Conservation (phyloP, 2,113 vertebrate genomes). For the Gobiocypris rarus region DNA sequence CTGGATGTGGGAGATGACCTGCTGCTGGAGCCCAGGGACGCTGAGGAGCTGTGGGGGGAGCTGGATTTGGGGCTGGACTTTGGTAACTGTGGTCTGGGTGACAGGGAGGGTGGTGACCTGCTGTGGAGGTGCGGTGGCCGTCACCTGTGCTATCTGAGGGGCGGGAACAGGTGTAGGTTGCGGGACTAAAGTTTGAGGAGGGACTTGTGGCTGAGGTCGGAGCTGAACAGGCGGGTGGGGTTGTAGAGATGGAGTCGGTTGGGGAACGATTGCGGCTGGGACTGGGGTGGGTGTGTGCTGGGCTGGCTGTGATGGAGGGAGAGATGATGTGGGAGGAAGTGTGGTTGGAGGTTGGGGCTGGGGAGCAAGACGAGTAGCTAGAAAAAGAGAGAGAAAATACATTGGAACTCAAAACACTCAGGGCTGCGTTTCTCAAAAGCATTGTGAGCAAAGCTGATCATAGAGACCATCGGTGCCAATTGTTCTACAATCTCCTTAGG, state of each 20-base stretch:
- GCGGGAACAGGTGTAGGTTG: slow-evolving; percentile 47
- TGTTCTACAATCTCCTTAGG: too few relatives aligned
- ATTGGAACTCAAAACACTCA: neutral
- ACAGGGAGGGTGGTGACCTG: slow-evolving; percentile 53
- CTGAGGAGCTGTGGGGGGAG: slow-evolving; percentile 86
- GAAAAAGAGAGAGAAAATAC: neutral
- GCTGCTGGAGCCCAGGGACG: slow-evolving; percentile 89
- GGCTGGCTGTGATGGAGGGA: slow-evolving; percentile 5
- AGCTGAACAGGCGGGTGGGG: slow-evolving; percentile 50
- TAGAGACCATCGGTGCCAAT: too few relatives aligned
- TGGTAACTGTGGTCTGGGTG: slow-evolving; percentile 66
- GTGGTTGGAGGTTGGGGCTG: slow-evolving; percentile 45
- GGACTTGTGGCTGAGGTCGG: slow-evolving; percentile 66
- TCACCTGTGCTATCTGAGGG: slow-evolving; percentile 60
- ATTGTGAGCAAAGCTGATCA: too few relatives aligned
- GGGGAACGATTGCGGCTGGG: neutral
- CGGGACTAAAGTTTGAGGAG: slow-evolving; percentile 58
- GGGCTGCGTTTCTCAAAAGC: too few relatives aligned
- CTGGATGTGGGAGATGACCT: slow-evolving; percentile 88
- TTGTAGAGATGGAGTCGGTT: neutral
- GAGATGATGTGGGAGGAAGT: slow-evolving; percentile 2
- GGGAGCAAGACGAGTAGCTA: slow-evolving; percentile 64
- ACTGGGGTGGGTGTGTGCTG: neutral
- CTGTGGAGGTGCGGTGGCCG: slow-evolving; percentile 18
- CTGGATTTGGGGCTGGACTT: slow-evolving; percentile 74